phyloP scores from a whole-genome alignment of 1,140 invertebrate genomes.

The Oppia nitens region DNA sequence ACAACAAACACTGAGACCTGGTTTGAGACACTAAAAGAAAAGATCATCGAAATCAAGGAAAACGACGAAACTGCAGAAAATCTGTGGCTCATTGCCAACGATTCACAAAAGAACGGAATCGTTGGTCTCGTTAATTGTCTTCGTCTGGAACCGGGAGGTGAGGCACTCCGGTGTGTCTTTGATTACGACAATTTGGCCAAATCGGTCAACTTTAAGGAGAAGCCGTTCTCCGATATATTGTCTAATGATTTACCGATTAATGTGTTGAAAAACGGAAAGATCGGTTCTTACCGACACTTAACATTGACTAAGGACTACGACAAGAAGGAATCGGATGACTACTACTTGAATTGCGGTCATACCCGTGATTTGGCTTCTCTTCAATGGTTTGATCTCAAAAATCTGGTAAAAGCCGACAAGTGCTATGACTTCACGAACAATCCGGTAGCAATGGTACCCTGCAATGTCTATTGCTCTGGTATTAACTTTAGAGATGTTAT shows the following conservation, averaged over 20 bases:
- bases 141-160: too few relatives aligned
- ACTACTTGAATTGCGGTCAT: conserved; percentile 68
- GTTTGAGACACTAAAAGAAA: conserved; percentile 41
- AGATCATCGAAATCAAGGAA: background rate
- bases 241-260: conserved; percentile 64
- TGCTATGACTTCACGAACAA: conserved; percentile 31
- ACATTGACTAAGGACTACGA: conserved; percentile 40
- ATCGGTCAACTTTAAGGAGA: background rate
- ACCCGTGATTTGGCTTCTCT: conserved; percentile 74
- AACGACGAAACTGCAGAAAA: conserved; percentile 32
- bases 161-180: conserved; percentile 66
- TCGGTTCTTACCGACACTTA: conserved; percentile 64
- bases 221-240: too few relatives aligned
- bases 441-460: conserved; percentile 32
- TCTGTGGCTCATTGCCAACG: conserved; percentile 38
- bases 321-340: background rate
- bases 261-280: conserved; percentile 52
- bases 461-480: conserved; percentile 41
- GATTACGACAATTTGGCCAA: conserved; percentile 28
- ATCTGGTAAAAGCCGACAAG: conserved; percentile 16
- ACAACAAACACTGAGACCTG: conserved; percentile 37
- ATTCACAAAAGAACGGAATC: conserved; percentile 49
- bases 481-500: conserved; percentile 17
- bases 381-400: conserved; percentile 69
- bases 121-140: too few relatives aligned